Percentiles rank a stretch among this genome's conserved stretches.
These are phyloP conservation scores for Dolichallabes microphthalmus DNA, from an alignment of 2,113 vertebrate species.

Conservation along the genomic window DNA sequence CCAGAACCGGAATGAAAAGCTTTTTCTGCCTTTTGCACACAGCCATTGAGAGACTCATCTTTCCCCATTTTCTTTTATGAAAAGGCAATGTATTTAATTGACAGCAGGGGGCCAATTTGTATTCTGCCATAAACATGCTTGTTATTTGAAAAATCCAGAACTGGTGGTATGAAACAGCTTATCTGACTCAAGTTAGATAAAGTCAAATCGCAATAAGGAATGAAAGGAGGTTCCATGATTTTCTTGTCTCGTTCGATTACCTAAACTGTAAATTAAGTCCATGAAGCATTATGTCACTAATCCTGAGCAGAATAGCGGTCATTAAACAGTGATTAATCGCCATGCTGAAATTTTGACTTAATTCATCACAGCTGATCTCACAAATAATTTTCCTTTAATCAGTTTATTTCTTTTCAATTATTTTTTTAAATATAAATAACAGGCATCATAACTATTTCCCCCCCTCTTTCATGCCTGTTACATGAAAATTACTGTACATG, in stretches of 20 bases:
- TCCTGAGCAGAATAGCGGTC: constrained; percentile 30
- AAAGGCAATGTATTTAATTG: constrained; percentile 62
- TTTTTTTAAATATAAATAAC: not conserved
- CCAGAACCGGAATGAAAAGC: constrained; percentile 72
- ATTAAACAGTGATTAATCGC: constrained; percentile 54
- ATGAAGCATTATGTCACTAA: constrained; percentile 27
- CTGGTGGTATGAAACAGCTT: constrained; percentile 26
- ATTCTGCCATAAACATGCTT: constrained; percentile 44
- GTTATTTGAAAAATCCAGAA: constrained; percentile 49
- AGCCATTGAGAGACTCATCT: constrained; percentile 50
- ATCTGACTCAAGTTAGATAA: not conserved
- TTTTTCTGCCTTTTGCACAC: constrained; percentile 65
- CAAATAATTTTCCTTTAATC: constrained; percentile 32
- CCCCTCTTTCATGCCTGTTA: not conserved
- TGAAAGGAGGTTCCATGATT: not conserved
- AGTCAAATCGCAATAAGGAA: not conserved
- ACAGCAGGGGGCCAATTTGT: constrained; percentile 53
- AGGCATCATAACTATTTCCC: not conserved
- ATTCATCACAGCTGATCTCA: constrained; percentile 49
- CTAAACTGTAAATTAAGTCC: constrained; percentile 28
- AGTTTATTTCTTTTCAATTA: constrained; percentile 35
- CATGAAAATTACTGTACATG: not conserved
- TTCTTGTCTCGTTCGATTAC: constrained; percentile 28
- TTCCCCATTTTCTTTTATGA: constrained; percentile 59
- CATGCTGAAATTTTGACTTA: constrained; percentile 44